These are phyloP conservation scores for Sceloporus undulatus DNA, from an alignment of 2,113 vertebrate genomes.

Conservation along the genomic window DNA sequence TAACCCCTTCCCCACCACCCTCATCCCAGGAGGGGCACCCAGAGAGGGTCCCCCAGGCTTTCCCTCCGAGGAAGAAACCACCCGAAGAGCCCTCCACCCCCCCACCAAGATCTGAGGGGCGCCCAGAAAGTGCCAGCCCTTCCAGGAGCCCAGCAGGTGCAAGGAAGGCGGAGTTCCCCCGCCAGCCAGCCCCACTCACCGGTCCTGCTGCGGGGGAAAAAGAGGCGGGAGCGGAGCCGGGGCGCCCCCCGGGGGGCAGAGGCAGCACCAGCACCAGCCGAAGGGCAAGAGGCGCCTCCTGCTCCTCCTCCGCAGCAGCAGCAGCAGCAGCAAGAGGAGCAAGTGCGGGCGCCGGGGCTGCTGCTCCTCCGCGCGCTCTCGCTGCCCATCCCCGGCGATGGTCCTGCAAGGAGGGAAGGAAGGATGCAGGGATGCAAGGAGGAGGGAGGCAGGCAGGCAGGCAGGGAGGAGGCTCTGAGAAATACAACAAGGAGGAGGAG, in stretches of 20 bases:
- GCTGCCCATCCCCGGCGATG: slow-evolving; percentile 74
- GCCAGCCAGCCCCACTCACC: background rate
- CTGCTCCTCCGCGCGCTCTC: slow-evolving; percentile 74
- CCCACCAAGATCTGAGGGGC: too few relatives aligned
- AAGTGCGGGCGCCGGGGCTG: slow-evolving; percentile 58
- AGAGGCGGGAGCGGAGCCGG: slow-evolving; percentile 63
- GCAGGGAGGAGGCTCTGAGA: too few relatives aligned
- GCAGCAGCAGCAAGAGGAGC: slow-evolving; percentile 47
- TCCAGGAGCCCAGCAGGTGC: background rate
- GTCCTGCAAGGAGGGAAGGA: slow-evolving; percentile 27
- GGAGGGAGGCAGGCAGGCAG: background rate
- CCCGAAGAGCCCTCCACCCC: too few relatives aligned
- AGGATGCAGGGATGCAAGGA: background rate
- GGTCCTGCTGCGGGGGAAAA: slow-evolving; percentile 6
- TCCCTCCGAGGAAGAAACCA: too few relatives aligned
- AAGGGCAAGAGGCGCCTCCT: slow-evolving; percentile 50
- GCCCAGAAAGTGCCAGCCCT: too few relatives aligned
- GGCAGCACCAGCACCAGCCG: slow-evolving; percentile 56
- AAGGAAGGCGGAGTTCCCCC: background rate
- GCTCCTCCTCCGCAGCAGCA: slow-evolving; percentile 11
- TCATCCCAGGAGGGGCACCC: too few relatives aligned
- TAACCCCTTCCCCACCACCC: too few relatives aligned
- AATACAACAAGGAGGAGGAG: background rate
- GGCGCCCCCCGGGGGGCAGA: slow-evolving; percentile 48
- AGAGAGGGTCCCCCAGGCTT: too few relatives aligned